Conservation (phyloP, 2,113 vertebrate species). For the Urocolius indicus region DNA sequence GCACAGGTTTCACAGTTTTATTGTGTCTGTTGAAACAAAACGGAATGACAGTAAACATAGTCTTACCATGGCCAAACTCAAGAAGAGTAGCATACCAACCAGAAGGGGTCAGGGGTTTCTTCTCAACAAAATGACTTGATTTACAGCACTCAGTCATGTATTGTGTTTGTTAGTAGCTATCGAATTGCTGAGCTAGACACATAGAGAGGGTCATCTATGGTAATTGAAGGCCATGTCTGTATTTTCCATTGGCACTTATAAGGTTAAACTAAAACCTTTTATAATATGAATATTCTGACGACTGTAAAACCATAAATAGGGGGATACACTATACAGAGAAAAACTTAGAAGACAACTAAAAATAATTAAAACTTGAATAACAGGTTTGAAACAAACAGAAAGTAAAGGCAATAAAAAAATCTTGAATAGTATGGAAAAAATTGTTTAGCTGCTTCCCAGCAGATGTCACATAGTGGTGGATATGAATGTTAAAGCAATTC, state of each 20-base stretch:
- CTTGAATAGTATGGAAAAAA: not conserved
- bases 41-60: not conserved
- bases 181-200: not conserved
- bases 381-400: not conserved
- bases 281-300: not conserved
- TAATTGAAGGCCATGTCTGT: not conserved
- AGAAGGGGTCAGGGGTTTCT: not conserved
- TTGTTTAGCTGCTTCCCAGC: not conserved
- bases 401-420: not conserved
- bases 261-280: not conserved
- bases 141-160: not conserved
- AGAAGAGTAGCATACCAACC: not conserved
- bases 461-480: not conserved
- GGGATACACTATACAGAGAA: not conserved
- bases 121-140: not conserved
- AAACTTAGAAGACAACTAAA: not conserved
- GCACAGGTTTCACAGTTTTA: not conserved
- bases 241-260: not conserved
- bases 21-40: not conserved
- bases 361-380: not conserved
- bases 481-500: not conserved
- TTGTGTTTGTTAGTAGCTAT: not conserved
- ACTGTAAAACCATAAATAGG: not conserved
- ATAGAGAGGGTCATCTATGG: not conserved
- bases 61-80: not conserved